Base-by-base conservation (phyloP, 2,797 vertebrate genomes). In the Acipenser ruthenus region DNA sequence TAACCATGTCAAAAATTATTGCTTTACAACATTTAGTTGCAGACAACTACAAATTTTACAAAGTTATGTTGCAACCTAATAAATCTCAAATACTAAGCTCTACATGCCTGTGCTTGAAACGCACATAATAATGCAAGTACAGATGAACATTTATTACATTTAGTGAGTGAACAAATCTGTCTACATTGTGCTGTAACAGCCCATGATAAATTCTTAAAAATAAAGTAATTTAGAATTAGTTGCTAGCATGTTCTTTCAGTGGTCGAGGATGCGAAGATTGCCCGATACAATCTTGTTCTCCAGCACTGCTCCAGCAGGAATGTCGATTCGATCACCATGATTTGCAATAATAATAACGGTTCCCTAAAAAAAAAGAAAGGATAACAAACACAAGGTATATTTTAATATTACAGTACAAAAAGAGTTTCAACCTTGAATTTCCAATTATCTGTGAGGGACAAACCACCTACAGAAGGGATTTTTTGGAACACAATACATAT, bases 291-390 rank as follows among this genome's bases (percentile, higher is more conserved):
- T 99, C 82, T 98, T 99, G 86, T 98, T 99, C 79, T 99, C 95
- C 77, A 98, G 85, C 78, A 95, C 84, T 59, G 95, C 94, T 71
- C 95, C 95, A 7, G 95, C 93, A 0, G 94, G 95, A 76, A 97
- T 99, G 76, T 97, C 95, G 53, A 99, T 98, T 72, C 94, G 87
- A 84, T 99, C 95, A 0, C 95, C 96, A 0, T 98, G 96, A 77
- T 99, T 98, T 72, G 96, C 96, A 47, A 99, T 97, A 80, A 98
- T 97, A 87, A 99, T 99, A 75, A 99, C 97, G 0, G 97, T 99
- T 81, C 97, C 96, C 97, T 99, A 79, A 4, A 58, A 67, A 55
- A 37, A 65, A 71, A 37, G 4, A 37, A 37, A 37, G 1, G 5
- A 37, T 4, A 37, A 37, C 3, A 37, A 37, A 37, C 3, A 37